Base-by-base conservation (phyloP, 2,888 invertebrate genomes). In the Masnerella sp. region DNA sequence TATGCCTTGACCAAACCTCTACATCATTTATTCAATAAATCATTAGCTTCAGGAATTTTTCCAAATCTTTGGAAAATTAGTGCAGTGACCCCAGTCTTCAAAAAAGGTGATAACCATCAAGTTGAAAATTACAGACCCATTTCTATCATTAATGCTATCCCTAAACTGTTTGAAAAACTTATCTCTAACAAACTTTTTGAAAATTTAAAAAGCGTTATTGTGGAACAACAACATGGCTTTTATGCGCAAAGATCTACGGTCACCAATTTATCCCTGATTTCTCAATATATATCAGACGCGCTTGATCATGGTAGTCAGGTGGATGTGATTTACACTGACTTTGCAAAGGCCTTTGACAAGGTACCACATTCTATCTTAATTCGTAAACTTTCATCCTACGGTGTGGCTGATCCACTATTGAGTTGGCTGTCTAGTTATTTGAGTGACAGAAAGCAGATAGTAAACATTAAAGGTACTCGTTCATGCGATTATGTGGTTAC, bases 341-440 rank as follows among this genome's bases (percentile, higher is more conserved):
- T 81, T 18, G 54, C 51, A 0, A 79, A 81, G 15, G 80, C 81
- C 4, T 81, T 79, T 54, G 79, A 80, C 45, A 64, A 61, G 12
- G 74, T 82, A 1, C 42, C 68, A 14, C 77, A 77, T 38, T 22
- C 43, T 3, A 52, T 73, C 22, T 61, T 81, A 2, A 5, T 78
- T 14, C 4, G 25, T 12, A 79, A 77, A 25, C 42, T 80, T 3
- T 5, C 14, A 0, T 11, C 7, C 15, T 62, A 49, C 18, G 72
- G 70, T 18, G 15, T 77, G 5, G n/a, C 25, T 7, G 65, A 40
- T 8, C 58, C 51, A 5, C 17, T 77, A 30, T 18, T 76, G 1
- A 20, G 12, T 7, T 78, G 70, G 72, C 7, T 77, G 7, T 7
- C 40, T n/a, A 70, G 58, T 20, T 74, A 69, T n/a, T 25, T 74